Evolutionary conservation across 2,113 vertebrate genomes (phyloP).

Genomic region (Synodontis membranacea): DNA sequence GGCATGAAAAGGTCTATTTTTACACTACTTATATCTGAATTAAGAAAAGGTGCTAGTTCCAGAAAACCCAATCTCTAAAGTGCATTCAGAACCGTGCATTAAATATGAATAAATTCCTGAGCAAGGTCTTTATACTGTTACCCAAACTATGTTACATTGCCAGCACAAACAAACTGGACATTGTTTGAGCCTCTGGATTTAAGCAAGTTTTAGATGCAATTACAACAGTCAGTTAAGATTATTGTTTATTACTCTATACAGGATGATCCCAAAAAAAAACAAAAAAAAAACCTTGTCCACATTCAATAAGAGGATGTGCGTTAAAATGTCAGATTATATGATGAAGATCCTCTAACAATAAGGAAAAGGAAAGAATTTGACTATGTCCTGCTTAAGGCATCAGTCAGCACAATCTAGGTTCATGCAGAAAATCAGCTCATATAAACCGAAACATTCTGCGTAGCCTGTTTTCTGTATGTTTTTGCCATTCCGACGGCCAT

Average conservation of each 20-base stretch:
- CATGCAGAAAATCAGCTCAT: not conserved
- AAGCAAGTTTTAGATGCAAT: not conserved
- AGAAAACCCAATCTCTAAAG: not conserved
- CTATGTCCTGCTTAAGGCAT: not conserved
- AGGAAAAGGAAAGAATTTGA: not conserved
- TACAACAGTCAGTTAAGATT: too few relatives aligned
- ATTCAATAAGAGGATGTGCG: not conserved
- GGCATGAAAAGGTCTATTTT: conserved; percentile 12
- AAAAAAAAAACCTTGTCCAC: not conserved
- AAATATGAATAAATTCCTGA: not conserved
- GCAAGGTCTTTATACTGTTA: not conserved
- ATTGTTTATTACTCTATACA: not conserved
- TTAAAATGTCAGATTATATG: not conserved
- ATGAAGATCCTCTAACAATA: not conserved
- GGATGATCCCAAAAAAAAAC: not conserved
- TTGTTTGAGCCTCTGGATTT: not conserved
- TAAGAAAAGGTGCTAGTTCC: not conserved
- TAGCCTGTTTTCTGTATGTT: not conserved
- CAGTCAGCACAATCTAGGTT: not conserved
- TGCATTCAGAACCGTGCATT: not conserved
- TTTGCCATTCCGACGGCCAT: not conserved
- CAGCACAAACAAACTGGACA: not conserved
- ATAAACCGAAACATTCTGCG: not conserved
- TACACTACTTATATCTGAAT: conserved; percentile 10
- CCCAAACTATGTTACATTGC: not conserved